Evolutionary conservation across 2,797 vertebrate species (phyloP), one percentile per base, ranked within the genome.

Genomic region (Cygnus olor): DNA sequence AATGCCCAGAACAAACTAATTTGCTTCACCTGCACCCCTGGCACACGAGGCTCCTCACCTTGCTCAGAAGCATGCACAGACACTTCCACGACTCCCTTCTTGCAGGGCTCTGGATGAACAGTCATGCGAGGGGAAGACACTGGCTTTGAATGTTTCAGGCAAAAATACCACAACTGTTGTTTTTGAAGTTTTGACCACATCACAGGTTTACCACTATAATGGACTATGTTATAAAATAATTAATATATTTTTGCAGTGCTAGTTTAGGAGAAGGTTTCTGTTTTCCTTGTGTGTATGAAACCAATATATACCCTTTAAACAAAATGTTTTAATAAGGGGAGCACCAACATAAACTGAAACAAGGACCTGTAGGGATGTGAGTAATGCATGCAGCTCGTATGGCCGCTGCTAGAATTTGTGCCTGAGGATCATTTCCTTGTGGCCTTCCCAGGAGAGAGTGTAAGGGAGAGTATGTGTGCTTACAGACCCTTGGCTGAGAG

Each of bases 201-300:
- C 1, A 1, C 61, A 65, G 61, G 3, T 25, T 63, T 78, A 15
- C 28, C 28, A 9, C 42, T 36, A 1, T 11, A 24, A 54, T 9
- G 17, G 12, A 11, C 66, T n/a, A 4, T 10, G 25, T 10, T 32
- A 16, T 10, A 36, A 80, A 74, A 76, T 53, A 44, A 12, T 3
- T 6, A 36, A n/a, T 15, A 11, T 71, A 20, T 71, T 88, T 86
- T 76, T 19, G 22, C 27, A 14, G 25, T 76, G 51, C 51, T 83
- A 60, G 34, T 80, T 80, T 85, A 64, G 70, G 44, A 86, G 70
- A 70, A 76, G 15, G 16, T 49, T 85, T 85, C 66, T 63, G 58
- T 71, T 79, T 76, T 82, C 64, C 76, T 53, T 20, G 72, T 5
- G 0, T 42, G 17, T 54, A 14, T 24, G 38, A 85, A 73, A 80